These are phyloP conservation scores for Nomada fucata DNA, from an alignment of 2,888 invertebrate species.

Conservation along the genomic window DNA sequence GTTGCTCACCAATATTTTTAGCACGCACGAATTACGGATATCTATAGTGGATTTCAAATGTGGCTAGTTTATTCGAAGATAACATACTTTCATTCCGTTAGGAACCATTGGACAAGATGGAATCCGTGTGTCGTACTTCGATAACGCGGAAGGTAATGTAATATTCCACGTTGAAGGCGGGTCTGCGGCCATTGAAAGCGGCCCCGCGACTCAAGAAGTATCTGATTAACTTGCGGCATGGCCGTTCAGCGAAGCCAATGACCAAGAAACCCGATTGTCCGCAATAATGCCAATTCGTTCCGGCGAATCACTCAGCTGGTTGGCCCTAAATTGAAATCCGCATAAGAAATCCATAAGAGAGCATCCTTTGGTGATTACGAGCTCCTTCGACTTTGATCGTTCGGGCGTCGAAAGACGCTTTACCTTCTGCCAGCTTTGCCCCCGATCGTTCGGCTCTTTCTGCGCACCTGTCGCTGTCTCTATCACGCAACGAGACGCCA, in stretches of 20 bases:
- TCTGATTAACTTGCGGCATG: conserved; percentile 14
- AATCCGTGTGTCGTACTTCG: too few relatives aligned
- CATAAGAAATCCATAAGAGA: conserved; percentile 83
- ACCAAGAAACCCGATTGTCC: conserved; percentile 45
- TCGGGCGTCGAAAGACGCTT: conserved; percentile 81
- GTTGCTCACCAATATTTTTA: too few relatives aligned
- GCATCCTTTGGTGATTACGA: conserved; percentile 81
- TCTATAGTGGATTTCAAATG: too few relatives aligned
- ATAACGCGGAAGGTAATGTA: too few relatives aligned
- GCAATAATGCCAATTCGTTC: conserved; percentile 63
- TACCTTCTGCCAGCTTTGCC: conserved; percentile 53
- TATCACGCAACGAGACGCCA: conserved; percentile 54
- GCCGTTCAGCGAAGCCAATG: conserved; percentile 23
- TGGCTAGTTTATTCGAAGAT: too few relatives aligned
- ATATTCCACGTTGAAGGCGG: too few relatives aligned
- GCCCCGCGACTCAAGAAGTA: background rate
- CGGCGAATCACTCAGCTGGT: conserved; percentile 76
- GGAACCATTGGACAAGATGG: too few relatives aligned
- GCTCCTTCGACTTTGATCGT: conserved; percentile 80
- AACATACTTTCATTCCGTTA: too few relatives aligned
- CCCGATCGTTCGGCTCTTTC: conserved; percentile 49
- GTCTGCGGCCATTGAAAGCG: background rate
- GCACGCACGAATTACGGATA: too few relatives aligned
- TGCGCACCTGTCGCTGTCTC: conserved; percentile 33
- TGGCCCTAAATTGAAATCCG: conserved; percentile 81